Evolutionary conservation across 2,113 vertebrate species (phyloP).

Genomic region (Isurus oxyrinchus): DNA sequence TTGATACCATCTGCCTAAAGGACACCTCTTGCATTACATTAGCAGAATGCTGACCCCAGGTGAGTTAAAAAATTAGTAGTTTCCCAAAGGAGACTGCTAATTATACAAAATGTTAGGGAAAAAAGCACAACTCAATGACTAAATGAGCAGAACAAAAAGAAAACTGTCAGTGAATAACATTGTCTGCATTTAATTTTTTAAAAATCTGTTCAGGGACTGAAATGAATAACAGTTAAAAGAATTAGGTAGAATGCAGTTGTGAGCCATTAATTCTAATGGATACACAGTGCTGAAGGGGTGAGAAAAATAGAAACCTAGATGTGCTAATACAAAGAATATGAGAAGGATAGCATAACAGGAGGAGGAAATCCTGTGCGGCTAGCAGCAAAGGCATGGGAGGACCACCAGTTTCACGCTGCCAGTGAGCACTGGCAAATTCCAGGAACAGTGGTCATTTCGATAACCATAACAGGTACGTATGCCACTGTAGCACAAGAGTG

Average conservation of each 20-base stretch:
- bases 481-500: too few species aligned
- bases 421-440: too few species aligned
- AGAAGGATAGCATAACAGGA: too few species aligned
- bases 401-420: too few species aligned
- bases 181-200: background rate
- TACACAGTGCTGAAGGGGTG: too few species aligned
- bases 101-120: background rate
- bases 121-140: background rate
- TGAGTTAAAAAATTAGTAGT: background rate
- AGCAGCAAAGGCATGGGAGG: too few species aligned
- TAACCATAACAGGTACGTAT: too few species aligned
- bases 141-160: background rate
- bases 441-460: too few species aligned
- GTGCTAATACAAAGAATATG: too few species aligned
- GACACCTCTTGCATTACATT: background rate
- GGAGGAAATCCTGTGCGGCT: too few species aligned
- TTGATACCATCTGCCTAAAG: background rate
- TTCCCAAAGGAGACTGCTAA: background rate
- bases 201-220: background rate
- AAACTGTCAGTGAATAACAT: background rate
- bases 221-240: background rate
- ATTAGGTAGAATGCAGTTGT: background rate
- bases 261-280: background rate
- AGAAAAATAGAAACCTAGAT: too few species aligned
- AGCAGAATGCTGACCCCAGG: background rate